A percentile compares a stretch with the other conserved stretches of the same genome.
phyloP scores from a whole-genome alignment of 2,888 invertebrate species.

The Dynastes hyllus region DNA sequence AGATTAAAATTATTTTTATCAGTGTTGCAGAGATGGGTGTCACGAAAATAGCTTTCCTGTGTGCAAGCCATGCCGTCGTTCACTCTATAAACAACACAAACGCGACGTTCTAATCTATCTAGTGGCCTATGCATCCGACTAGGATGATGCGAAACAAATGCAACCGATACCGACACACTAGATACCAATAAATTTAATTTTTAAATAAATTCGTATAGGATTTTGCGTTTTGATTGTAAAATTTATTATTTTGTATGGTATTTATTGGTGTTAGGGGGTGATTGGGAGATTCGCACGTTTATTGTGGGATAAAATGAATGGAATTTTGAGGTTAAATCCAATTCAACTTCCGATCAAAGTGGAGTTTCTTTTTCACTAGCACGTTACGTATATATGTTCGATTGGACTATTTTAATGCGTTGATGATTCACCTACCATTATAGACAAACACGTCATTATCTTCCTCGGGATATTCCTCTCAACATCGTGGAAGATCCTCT shows the following conservation, averaged over 20 bases:
- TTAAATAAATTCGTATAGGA: too few species aligned
- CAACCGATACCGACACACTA: too few species aligned
- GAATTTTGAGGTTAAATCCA: constrained; percentile 16
- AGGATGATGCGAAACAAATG: too few species aligned
- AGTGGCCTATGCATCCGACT: too few species aligned
- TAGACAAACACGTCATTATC: constrained; percentile 86
- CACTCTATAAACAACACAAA: constrained; percentile 20
- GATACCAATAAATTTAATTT: too few species aligned
- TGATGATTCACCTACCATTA: constrained; percentile 79
- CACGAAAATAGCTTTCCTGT: constrained; percentile 58
- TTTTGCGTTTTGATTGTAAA: too few species aligned
- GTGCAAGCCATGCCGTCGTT: constrained; percentile 21
- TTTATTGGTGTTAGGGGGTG: too few species aligned
- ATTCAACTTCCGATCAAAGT: neutral
- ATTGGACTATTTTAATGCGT: neutral
- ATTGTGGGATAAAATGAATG: too few species aligned
- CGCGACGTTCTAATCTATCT: constrained; percentile 44
- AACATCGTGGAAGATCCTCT: constrained; percentile 76
- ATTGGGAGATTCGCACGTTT: too few species aligned
- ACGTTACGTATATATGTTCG: too few species aligned
- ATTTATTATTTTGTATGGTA: too few species aligned
- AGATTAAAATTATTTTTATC: constrained; percentile 67
- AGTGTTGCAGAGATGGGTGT: constrained; percentile 58
- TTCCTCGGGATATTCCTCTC: constrained; percentile 74
- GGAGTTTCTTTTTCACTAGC: neutral